phyloP scores from a whole-genome alignment of 2,797 vertebrate genomes.

The Sarcoramphus papa region DNA sequence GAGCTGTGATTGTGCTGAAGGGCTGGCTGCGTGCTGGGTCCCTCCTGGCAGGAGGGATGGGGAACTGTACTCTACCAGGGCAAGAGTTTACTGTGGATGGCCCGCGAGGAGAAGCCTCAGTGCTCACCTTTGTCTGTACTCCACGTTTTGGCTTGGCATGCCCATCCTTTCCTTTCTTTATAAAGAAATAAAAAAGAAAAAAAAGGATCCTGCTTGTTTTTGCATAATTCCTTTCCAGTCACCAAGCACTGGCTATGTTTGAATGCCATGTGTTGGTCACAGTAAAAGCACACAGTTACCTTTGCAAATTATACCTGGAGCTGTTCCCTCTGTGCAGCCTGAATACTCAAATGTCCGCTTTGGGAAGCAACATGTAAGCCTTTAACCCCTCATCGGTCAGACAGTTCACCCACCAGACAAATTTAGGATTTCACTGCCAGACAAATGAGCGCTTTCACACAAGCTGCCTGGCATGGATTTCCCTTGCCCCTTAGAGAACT shows the following conservation, averaged over 20 bases:
- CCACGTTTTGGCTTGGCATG: neutral
- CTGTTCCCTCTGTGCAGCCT: neutral
- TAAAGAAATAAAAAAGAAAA: conserved; percentile 17
- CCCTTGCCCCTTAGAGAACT: neutral
- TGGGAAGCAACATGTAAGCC: neutral
- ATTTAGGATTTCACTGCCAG: neutral
- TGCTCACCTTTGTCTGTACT: neutral
- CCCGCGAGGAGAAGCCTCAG: neutral
- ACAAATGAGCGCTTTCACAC: neutral
- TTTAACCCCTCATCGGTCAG: neutral
- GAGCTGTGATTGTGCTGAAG: neutral
- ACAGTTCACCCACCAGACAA: neutral
- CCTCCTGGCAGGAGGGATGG: neutral
- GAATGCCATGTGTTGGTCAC: neutral
- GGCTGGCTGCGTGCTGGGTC: neutral
- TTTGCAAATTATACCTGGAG: neutral
- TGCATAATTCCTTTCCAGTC: neutral
- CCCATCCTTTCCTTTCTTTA: conserved; percentile 33
- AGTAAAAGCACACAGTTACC: neutral
- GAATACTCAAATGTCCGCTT: neutral
- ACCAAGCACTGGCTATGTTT: neutral
- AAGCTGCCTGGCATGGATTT: neutral
- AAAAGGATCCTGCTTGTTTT: neutral
- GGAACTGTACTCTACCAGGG: neutral
- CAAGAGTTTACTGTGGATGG: neutral